Evolutionary conservation across 2,113 vertebrate species (phyloP).

Genomic region (Felis chaus): DNA sequence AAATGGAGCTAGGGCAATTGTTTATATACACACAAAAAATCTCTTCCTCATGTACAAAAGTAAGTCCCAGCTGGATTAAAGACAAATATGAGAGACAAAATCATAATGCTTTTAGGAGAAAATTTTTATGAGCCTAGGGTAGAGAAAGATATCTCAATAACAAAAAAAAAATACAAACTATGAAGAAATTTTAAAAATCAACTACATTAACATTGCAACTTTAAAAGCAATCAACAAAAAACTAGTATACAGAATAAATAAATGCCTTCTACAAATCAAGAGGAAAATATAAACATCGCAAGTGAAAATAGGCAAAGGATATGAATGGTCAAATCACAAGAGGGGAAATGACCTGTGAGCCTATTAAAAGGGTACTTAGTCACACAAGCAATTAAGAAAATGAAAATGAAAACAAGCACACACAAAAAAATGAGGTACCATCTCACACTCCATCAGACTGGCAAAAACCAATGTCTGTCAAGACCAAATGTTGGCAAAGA

Average conservation of each 20-base stretch:
- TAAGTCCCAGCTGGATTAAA: conserved; percentile 8
- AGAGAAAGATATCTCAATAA: neutral
- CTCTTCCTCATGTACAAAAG: neutral
- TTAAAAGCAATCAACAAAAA: neutral
- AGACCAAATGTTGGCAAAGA: neutral
- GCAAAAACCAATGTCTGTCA: neutral
- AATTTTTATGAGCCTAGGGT: neutral
- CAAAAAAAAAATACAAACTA: neutral
- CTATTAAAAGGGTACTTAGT: neutral
- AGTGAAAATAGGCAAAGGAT: neutral
- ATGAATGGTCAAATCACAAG: neutral
- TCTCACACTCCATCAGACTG: neutral
- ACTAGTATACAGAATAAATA: neutral
- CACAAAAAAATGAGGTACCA: neutral
- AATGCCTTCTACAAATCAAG: neutral
- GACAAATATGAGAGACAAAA: neutral
- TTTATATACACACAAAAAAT: neutral
- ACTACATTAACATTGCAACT: neutral
- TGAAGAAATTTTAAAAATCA: neutral
- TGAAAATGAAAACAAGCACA: neutral
- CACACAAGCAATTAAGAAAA: neutral
- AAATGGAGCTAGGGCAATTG: neutral
- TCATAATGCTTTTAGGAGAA: neutral
- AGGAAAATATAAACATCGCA: neutral
- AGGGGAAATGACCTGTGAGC: neutral